Evolutionary conservation across 2,888 invertebrate species (phyloP), one percentile per base, ranked within the genome.

Genomic region (Cybosia mesomella): DNA sequence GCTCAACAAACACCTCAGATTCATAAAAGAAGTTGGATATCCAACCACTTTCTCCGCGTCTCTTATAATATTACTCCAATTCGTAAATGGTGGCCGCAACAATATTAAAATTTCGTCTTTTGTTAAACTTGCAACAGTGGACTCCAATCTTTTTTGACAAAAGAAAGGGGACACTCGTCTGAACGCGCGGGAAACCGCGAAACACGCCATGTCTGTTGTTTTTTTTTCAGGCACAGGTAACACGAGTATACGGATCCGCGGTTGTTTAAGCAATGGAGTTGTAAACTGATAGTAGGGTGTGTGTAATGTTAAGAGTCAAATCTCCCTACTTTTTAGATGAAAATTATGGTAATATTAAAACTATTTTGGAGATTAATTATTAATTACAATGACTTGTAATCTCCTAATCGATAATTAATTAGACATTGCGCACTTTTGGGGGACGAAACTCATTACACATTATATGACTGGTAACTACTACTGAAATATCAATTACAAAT

Each of bases 21-120:
- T 95, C 95, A 95, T 95, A 83, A 95, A 96, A 75, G 96, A 96
- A 76, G 96, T 96, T 79, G 96, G 95, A 91, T 96, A 92, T 62
- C 95, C 94, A 60, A 95, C 93, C 0, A 95, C 93, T 90, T 95
- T 95, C 90, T 95, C 95, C 39, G 95, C 95, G 60, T 95, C 95
- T 65, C 92, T 85, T 61, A 94, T 92, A 9, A 92, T 89, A 76
- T 92, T 91, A 74, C 94, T 95, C 95, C 95, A 94, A 79, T 93
- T 94, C 0, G 93, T 91, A 65, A 92, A 94, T 70, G 95, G 95
- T 55, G 95, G 95, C 39, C 93, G 81, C 22, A 95, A 76, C 24
- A 95, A 76, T 68, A 94, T 90, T 55, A 94, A 82, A 67, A 95
- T 93, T 77, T 95, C 95, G 70, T 95, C 95, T 82, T 95, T 94